Conservation (phyloP, 2,888 invertebrate genomes). For the Drosophila meridiana region DNA sequence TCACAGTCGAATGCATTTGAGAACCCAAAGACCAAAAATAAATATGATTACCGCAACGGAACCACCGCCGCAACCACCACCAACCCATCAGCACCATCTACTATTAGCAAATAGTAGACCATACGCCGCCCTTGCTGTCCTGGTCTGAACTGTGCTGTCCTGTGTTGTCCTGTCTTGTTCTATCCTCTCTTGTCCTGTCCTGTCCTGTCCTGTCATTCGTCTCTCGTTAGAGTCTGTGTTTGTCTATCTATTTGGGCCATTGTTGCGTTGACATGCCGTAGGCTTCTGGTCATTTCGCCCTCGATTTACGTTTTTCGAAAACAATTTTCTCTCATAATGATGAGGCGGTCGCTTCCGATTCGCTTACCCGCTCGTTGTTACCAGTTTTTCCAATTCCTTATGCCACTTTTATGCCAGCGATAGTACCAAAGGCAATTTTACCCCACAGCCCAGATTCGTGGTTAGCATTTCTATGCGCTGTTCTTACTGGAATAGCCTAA, state of each 20-base stretch:
- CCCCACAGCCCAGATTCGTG: slow-evolving; percentile 5
- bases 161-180: background rate
- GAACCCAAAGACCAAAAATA: slow-evolving; percentile 71
- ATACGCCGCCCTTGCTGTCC: background rate
- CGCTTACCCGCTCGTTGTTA: slow-evolving; percentile 49
- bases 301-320: slow-evolving; percentile 76
- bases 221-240: slow-evolving; percentile 31
- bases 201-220: background rate
- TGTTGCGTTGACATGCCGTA: slow-evolving; percentile 60
- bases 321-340: slow-evolving; percentile 71
- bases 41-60: slow-evolving; percentile 60
- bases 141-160: background rate
- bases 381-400: slow-evolving; percentile 35
- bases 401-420: slow-evolving; percentile 27
- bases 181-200: background rate
- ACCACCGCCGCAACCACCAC: background rate
- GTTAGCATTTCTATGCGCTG: slow-evolving; percentile 22
- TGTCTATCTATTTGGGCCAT: slow-evolving; percentile 60
- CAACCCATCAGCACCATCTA: slow-evolving; percentile 1
- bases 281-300: slow-evolving; percentile 73
- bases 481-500: background rate
- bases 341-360: slow-evolving; percentile 59
- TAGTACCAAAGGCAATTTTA: slow-evolving; percentile 34
- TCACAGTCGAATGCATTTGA: slow-evolving; percentile 63
- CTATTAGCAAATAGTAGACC: slow-evolving; percentile 6